These are phyloP conservation scores for Cylloceria caligata DNA, from an alignment of 2,888 invertebrate species.

Conservation along the genomic window DNA sequence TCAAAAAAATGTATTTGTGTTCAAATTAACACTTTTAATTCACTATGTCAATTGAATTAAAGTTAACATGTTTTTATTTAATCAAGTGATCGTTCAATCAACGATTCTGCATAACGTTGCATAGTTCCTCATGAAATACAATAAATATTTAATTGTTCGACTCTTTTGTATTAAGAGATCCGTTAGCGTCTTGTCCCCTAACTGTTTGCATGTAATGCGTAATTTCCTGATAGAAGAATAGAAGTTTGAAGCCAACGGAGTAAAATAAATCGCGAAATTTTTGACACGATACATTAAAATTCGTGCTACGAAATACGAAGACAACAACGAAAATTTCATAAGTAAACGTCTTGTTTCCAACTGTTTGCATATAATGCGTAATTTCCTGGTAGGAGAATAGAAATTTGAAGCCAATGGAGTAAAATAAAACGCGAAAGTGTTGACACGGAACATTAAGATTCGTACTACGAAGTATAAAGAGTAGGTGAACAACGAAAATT, in stretches of 20 bases:
- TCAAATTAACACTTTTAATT: no score
- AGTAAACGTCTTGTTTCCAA: no score
- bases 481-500: constrained; percentile 1
- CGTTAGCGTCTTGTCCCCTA: no score
- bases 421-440: background rate
- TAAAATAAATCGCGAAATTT: background rate
- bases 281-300: background rate
- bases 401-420: background rate
- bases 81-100: no score
- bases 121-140: no score
- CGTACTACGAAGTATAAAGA: background rate
- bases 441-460: background rate
- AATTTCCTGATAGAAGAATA: background rate
- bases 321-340: constrained; percentile 13
- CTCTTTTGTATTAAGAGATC: no score
- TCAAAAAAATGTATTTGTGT: no score
- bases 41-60: no score
- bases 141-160: no score
- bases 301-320: background rate
- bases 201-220: background rate
- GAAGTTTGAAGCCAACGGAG: background rate
- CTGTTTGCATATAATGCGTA: background rate
- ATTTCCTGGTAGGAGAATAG: background rate
- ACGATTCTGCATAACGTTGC: no score
- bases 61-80: no score